Evolutionary conservation across 2,888 invertebrate species (phyloP).

Genomic region (Erebia palarica): DNA sequence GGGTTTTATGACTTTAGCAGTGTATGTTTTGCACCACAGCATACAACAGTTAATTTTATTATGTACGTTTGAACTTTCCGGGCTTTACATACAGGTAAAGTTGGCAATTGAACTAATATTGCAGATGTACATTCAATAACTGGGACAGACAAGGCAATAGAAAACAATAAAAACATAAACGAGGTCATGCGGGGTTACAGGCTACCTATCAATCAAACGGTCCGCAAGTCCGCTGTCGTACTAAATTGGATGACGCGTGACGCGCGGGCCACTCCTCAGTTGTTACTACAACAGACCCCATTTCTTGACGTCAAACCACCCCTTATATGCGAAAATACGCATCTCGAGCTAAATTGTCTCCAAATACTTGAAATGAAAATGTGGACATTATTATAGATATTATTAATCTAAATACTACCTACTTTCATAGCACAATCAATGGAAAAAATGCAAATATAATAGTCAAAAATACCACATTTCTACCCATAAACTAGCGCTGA

Average conservation of each 20-base stretch:
- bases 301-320: slow-evolving; percentile 62
- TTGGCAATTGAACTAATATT: too few relatives aligned
- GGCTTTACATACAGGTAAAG: background rate
- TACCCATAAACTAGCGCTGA: too few relatives aligned
- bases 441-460: too few relatives aligned
- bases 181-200: slow-evolving; percentile 67
- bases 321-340: slow-evolving; percentile 48
- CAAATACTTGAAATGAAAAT: background rate
- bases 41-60: background rate
- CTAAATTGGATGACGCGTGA: slow-evolving; percentile 59
- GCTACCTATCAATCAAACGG: slow-evolving; percentile 74
- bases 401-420: too few relatives aligned
- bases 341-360: slow-evolving; percentile 9
- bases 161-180: slow-evolving; percentile 63
- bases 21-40: background rate
- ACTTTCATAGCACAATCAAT: too few relatives aligned
- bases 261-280: slow-evolving; percentile 68
- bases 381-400: background rate
- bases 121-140: slow-evolving; percentile 31
- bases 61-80: background rate
- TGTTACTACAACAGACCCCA: slow-evolving; percentile 51
- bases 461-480: too few relatives aligned
- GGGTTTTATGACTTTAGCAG: background rate
- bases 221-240: slow-evolving; percentile 45
- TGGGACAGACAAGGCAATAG: slow-evolving; percentile 52